A percentile compares a stretch with the other conserved stretches of the same genome.
Conservation (phyloP, 2,113 vertebrate genomes). For the Rhynchomys soricoides region DNA sequence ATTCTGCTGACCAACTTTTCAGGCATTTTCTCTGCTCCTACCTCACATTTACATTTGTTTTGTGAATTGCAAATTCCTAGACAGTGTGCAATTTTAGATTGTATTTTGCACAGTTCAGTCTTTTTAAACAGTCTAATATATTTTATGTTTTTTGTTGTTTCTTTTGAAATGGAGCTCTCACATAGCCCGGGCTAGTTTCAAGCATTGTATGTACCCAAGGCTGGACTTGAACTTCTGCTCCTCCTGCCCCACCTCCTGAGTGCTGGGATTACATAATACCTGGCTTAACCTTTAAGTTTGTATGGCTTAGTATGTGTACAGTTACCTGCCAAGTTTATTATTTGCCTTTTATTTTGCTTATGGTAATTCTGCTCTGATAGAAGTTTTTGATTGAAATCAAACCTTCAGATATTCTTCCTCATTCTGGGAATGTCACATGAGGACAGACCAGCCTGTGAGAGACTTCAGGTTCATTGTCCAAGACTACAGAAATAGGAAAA, state of each 20-base stretch:
- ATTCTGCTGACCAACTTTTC: not conserved
- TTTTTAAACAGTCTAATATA: not conserved
- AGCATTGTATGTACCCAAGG: not conserved
- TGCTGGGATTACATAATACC: not conserved
- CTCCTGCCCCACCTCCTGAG: not conserved
- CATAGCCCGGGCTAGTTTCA: not conserved
- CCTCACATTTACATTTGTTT: not conserved
- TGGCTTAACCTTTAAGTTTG: not conserved
- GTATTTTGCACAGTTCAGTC: not conserved
- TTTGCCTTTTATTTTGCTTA: constrained; percentile 16
- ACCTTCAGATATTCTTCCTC: not conserved
- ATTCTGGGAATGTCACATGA: not conserved
- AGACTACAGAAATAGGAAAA: not conserved
- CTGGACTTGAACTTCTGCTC: not conserved
- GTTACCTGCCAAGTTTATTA: not conserved
- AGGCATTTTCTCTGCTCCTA: not conserved
- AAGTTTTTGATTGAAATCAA: not conserved
- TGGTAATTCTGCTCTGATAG: not conserved
- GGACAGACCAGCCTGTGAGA: too few relatives aligned
- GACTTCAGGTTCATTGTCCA: not conserved
- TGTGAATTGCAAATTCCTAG: not conserved
- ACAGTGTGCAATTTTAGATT: not conserved
- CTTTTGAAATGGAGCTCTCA: not conserved
- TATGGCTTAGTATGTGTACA: not conserved
- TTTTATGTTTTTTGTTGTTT: not conserved